A percentile compares a stretch with the other conserved stretches of the same genome.
Evolutionary conservation across 2,113 vertebrate species (phyloP).

Genomic region (Phylloscopus trochilus): DNA sequence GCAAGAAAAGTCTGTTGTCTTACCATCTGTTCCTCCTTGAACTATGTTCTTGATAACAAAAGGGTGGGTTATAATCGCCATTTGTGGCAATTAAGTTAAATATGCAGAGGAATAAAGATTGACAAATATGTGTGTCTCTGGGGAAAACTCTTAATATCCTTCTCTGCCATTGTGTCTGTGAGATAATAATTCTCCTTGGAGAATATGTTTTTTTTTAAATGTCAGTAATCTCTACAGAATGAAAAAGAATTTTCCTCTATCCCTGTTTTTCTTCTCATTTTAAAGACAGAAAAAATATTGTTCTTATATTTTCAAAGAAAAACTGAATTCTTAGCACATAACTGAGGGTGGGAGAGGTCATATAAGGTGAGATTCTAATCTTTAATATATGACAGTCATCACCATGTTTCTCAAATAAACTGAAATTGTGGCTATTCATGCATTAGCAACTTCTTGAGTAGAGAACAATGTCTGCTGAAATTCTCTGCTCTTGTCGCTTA

Average conservation of each 20-base stretch:
- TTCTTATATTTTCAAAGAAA: background rate
- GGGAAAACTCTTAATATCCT: slow-evolving; percentile 27
- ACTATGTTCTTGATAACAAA: background rate
- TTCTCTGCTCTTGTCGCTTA: background rate
- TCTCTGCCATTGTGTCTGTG: background rate
- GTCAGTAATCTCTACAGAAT: background rate
- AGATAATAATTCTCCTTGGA: background rate
- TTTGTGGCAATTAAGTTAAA: slow-evolving; percentile 41
- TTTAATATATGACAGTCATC: background rate
- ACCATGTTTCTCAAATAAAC: slow-evolving; percentile 16
- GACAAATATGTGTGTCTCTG: slow-evolving; percentile 15
- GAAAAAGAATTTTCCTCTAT: background rate
- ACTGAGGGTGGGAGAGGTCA: background rate
- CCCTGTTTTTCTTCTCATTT: background rate
- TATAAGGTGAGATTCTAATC: background rate
- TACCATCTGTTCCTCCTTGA: slow-evolving; percentile 26
- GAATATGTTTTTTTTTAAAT: background rate
- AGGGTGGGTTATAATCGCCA: background rate
- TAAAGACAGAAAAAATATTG: background rate
- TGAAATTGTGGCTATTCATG: background rate
- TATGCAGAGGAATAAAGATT: slow-evolving; percentile 15
- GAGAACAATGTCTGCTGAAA: background rate
- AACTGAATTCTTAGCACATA: background rate
- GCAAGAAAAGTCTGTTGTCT: background rate
- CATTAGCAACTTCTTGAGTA: background rate